These are phyloP conservation scores for Tragopan temminckii DNA, from an alignment of 2,797 vertebrate species.

Conservation along the genomic window DNA sequence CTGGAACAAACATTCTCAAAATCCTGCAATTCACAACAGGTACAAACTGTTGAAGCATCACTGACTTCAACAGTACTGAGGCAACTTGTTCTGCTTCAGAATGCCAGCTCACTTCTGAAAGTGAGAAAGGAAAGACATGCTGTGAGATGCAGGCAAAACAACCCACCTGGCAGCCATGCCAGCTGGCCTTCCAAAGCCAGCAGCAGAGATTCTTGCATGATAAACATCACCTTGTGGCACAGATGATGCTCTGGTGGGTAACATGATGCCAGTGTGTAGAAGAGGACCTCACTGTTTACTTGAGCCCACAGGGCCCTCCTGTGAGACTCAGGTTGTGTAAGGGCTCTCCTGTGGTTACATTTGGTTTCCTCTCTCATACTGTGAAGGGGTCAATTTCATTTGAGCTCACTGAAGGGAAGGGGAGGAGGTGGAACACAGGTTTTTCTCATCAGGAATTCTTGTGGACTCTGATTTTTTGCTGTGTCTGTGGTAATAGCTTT, in stretches of 20 bases:
- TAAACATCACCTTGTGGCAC: fast-evolving
- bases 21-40: background rate
- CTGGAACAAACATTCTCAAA: background rate
- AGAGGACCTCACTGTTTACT: background rate
- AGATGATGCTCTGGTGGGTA: background rate
- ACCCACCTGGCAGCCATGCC: background rate
- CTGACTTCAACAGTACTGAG: background rate
- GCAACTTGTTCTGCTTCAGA: background rate
- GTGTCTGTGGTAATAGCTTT: background rate
- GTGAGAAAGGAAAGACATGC: background rate
- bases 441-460: background rate
- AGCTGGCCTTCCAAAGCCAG: background rate
- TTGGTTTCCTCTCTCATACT: background rate
- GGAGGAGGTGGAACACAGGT: fast-evolving
- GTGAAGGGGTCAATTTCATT: background rate
- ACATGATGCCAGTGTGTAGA: fast-evolving
- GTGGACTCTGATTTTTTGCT: background rate
- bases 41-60: background rate
- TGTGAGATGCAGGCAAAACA: background rate
- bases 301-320: background rate
- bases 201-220: background rate
- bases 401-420: background rate
- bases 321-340: background rate
- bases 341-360: background rate
- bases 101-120: background rate